Evolutionary conservation across 2,888 invertebrate genomes (phyloP), one percentile per base, ranked within the genome.

Genomic region (Thymelicus lineola): DNA sequence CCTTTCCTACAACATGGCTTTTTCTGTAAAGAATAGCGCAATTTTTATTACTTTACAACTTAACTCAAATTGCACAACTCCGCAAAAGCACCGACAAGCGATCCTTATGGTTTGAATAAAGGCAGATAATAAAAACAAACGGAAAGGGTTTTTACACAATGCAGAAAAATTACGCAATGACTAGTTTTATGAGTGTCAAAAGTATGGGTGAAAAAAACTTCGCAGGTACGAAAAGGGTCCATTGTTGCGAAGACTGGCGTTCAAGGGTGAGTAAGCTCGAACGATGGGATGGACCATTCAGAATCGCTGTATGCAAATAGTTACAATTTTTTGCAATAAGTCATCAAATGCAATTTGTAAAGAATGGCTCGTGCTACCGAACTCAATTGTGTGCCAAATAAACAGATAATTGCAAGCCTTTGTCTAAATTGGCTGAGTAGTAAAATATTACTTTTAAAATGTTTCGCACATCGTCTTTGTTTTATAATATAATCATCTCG

Each of bases 91-190:
- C 93, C 93, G 93, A 84, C 91, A 75, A 70, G 72, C 75, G 76
- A 75, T 76, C 75, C 74, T 79, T 20, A 76, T 80, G 79, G 76
- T 77, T 77, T 80, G 84, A 82, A 87, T 87, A 89, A 90, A 88
- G 82, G 89, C 85, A 83, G 86, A 85, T 77, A 86, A 88, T 90
- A 91, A 91, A 92, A 90, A 91, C 91, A 90, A 90, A 90, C 89
- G 90, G 89, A 93, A 93, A 93, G 93, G 93, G 93, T 93, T 92
- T 93, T 92, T 87, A 84, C 80, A 90, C 88, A 92, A 92, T 90
- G 90, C 91, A 83, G 91, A 91, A 92, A 89, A 90, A 90, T 92
- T 93, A 91, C 89, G 93, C 93, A 92, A 93, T 87, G 80, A 78
- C 83, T 74, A 83, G 84, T 88, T 92, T 91, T 91, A 91, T 79